Evolutionary conservation across 92 coral and sea anemone species (phyloP), one percentile per base, ranked within the genome.

Genomic region (Phenganax stokvisi): DNA sequence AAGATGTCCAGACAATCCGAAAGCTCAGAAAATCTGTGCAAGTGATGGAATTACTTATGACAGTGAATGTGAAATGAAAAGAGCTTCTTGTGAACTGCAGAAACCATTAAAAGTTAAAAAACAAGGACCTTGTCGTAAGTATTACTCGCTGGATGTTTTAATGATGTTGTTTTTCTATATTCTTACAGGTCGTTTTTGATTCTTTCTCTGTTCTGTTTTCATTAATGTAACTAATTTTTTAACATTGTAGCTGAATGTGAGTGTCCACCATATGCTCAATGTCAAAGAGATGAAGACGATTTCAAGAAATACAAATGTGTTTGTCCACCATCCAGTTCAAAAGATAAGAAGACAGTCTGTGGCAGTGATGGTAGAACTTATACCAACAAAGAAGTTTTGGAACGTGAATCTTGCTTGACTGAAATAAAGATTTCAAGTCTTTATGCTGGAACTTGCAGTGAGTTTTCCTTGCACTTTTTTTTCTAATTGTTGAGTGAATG

Each of bases 301-400:
- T 57, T 64, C 70, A 57, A 59, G 81, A 63, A 54, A 28, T 76
- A 76, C 60, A 76, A 76, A 76, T 76, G 81, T 60, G 81, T 76
- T 59, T 76, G 80, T 57, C 65, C 80, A 17, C n/a, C 80, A 56
- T 55, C 64, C 9, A 75, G 44, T 12, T 75, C 63, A 75, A 29
- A 8, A 8, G 80, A 75, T 17, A 37, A 75, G 67, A 75, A 51
- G 56, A 54, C 56, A 9, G 97, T 93, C 8, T 93, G 98, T 77
- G 93, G 93, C 51, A 93, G 97, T 31, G 86, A 93, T 85, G 98
- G 98, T 5, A 85, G 67, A 61, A 93, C 98, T 9, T 93, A 89
- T 83, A 88, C 83, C 30, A 93, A 88, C 76, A 84, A 78, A 60
- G 88, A 93, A 47, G 86, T 87, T 62, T 76, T 93, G 92, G 75